Evolutionary conservation across 2,113 vertebrate species (phyloP), one percentile per base, ranked within the genome.

Genomic region (Epinephelus fuscoguttatus): DNA sequence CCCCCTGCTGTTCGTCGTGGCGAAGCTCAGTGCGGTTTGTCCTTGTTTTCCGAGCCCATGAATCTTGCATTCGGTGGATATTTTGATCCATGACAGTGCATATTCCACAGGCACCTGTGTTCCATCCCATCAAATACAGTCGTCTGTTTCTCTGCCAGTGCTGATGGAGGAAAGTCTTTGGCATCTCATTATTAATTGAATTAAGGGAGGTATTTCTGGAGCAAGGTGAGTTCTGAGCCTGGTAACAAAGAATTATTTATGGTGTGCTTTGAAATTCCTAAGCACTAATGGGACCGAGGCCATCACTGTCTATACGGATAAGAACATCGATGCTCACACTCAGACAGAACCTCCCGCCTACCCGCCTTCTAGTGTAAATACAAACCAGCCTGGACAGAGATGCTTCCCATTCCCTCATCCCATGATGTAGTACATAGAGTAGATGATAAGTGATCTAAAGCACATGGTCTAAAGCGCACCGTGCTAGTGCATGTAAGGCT

Each of bases 111-210:
- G 50, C 70, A 61, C 71, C 71, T 61, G 66, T 13, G 81, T 61
- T 72, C 68, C 47, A 53, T 15, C 81, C 74, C 42, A 69, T 70
- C 79, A 75, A 57, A 55, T 70, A 63, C 37, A 42, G 78, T 40
- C 33, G 50, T 85, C 76, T 84, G 70, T 85, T 74, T 80, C 74
- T 70, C 62, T 9, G 55, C 81, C 37, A 45, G 60, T 57, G 74
- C 55, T 72, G 73, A 86, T 60, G 56, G 75, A 64, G 70, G 64
- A 79, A 47, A 64, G 47, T 75, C 47, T 70, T 70, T 80, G 71
- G 69, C 73, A 62, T 81, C 84, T 93, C 89, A 92, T 93, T 86
- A 91, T 88, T 91, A 92, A 93, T 91, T 93, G 72, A 91, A 90
- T 91, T 82, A 90, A 84, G 69, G 49, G 59, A 71, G 23, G 50